Base-by-base conservation (phyloP, 1,140 invertebrate species). In the Epicauta chinensis region DNA sequence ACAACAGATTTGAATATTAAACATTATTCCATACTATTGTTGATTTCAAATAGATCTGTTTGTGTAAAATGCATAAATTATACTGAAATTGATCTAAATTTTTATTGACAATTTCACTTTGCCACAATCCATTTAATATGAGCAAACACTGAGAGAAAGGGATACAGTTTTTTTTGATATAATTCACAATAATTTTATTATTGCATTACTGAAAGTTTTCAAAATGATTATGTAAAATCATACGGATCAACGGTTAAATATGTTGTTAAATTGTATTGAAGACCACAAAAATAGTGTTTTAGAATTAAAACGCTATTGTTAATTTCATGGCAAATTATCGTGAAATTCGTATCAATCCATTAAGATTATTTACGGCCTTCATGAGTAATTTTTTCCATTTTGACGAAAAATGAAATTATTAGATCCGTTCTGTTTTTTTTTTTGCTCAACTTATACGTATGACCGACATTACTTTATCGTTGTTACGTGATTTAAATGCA, bases 71-170 rank as follows among this genome's bases (percentile, higher is more conserved):
- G 47, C 37, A 40, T 41, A 50, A 50, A 50, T 41, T 38, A 30
- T 36, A 51, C 49, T 42, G 41, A 42, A 39, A 15, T 34, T 12
- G 10, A 34, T n/a, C 32, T 34, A 34, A 31, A 42, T 41, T 51
- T 42, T 16, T 29, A 16, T 31, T 37, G 16, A 51, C 39, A 51
- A 51, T 51, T 51, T 51, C 49, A 51, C 49, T 51, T 23, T 51
- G 49, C 41, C 41, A 42, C 49, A 42, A 51, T 42, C 49, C 39
- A 51, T 51, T 51, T 51, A 51, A 41, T 51, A 34, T 34, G 4
- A 7, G 23, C 23, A 23, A 23, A 23, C n/a, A 23, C 23, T 23
- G 7, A 51, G 49, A 51, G 49, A 51, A 51, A 51, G 49, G 49
- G 32, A 23, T 23, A 23, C 23, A 23, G 10, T 11, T 34, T 34